Percentiles rank a stretch among this genome's conserved stretches.
Evolutionary conservation across 2,797 vertebrate genomes (phyloP).

Genomic region (Dicrostonyx torquatus): DNA sequence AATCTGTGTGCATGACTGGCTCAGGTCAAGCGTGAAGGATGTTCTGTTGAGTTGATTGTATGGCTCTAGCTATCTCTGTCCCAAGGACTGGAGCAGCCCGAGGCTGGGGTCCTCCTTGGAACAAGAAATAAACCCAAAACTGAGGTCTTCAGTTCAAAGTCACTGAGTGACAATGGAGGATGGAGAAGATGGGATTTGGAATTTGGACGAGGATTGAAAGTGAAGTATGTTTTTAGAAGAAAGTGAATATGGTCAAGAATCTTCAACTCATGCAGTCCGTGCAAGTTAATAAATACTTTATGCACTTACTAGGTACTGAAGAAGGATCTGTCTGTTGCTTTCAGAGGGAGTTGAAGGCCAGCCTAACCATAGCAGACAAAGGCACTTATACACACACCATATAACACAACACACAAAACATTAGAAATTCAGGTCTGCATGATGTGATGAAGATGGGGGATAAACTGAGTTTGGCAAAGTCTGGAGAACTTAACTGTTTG

Average conservation of each 20-base stretch:
- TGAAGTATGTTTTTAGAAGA: neutral
- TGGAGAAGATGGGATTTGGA: neutral
- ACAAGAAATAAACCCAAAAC: neutral
- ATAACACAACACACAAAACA: neutral
- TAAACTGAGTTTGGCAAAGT: neutral
- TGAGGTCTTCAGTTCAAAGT: neutral
- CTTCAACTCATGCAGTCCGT: slow-evolving; percentile 1
- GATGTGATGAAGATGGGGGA: neutral
- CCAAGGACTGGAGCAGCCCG: neutral
- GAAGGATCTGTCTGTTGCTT: neutral
- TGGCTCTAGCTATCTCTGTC: fast-evolving
- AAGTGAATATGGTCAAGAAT: slow-evolving; percentile 48
- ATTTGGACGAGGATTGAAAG: slow-evolving; percentile 10
- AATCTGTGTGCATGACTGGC: neutral
- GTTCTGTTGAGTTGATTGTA: neutral
- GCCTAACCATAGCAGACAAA: neutral
- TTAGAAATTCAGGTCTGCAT: neutral
- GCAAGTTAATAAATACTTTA: slow-evolving; percentile 46
- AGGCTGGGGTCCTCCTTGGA: neutral
- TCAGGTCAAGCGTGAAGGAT: neutral
- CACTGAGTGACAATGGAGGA: neutral
- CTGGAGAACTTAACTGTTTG: neutral
- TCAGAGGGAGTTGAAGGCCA: neutral
- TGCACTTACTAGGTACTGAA: neutral
- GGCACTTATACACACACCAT: too few species aligned